Evolutionary conservation across 92 coral and sea anemone genomes (phyloP).

Genomic region (Porites evermanni): DNA sequence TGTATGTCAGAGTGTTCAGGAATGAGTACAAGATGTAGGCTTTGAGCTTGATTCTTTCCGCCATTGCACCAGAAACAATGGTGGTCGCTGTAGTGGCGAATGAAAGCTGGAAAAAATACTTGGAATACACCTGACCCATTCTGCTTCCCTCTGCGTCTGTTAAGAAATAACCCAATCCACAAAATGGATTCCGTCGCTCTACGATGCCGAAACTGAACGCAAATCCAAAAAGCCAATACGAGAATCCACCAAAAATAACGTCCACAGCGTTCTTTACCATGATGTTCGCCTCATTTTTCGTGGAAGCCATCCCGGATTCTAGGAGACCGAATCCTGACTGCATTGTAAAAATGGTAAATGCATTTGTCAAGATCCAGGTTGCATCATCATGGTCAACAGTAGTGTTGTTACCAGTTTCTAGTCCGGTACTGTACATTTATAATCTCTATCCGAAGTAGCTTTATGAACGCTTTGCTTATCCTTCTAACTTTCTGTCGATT

Average conservation of each 20-base stretch:
- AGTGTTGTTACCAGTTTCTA: neutral
- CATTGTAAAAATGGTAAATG: constrained; percentile 88
- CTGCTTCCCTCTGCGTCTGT: constrained; percentile 77
- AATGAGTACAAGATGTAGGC: constrained; percentile 88
- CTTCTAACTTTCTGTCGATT: neutral
- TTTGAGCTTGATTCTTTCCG: constrained; percentile 83
- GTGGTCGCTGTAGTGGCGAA: constrained; percentile 95
- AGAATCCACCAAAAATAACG: constrained; percentile 90
- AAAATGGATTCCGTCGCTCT: constrained; percentile 64
- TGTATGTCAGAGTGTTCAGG: constrained; percentile 86
- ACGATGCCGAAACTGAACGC: constrained; percentile 78
- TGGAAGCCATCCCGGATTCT: constrained; percentile 89
- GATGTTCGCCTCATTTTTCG: constrained; percentile 90
- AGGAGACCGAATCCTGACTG: constrained; percentile 90
- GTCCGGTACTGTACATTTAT: neutral
- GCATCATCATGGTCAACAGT: constrained; percentile 63
- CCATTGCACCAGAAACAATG: constrained; percentile 96
- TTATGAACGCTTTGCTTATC: neutral
- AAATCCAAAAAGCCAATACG: constrained; percentile 93
- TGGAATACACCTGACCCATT: constrained; percentile 81
- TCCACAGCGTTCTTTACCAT: constrained; percentile 96
- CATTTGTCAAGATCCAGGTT: constrained; percentile 86
- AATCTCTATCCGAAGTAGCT: no score
- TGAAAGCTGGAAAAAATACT: constrained; percentile 89
- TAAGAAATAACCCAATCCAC: constrained; percentile 83